Evolutionary conservation across 2,888 invertebrate genomes (phyloP).

Genomic region (Labia minor): DNA sequence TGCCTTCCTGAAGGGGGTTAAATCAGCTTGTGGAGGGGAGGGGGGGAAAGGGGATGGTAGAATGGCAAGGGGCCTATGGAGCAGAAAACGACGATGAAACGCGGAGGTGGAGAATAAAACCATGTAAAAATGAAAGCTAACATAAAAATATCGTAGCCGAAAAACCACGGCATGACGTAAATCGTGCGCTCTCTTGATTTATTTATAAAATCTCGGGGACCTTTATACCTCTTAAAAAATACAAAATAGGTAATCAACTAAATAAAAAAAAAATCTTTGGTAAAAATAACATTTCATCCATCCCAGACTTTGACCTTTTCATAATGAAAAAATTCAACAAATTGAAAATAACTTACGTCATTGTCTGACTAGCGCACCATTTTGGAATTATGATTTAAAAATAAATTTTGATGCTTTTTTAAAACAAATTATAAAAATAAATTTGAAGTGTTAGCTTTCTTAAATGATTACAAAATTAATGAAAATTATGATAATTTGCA

Average conservation of each 20-base stretch:
- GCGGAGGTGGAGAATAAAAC: constrained; percentile 3
- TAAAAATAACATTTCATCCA: background rate
- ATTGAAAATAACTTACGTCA: background rate
- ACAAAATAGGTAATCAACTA: background rate
- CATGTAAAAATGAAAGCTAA: background rate
- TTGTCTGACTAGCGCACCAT: too few species aligned
- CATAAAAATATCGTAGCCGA: constrained; percentile 7
- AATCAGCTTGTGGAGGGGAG: background rate
- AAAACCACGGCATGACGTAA: constrained; percentile 2
- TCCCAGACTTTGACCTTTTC: background rate
- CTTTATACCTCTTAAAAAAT: background rate
- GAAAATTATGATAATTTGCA: too few species aligned
- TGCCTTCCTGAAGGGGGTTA: background rate
- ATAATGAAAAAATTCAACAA: background rate
- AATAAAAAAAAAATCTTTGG: background rate
- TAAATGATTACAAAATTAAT: too few species aligned
- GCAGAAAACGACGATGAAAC: background rate
- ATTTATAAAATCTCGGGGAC: background rate
- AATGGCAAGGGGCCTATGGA: background rate
- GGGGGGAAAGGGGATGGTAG: background rate
- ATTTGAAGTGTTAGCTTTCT: too few species aligned
- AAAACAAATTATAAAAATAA: background rate
- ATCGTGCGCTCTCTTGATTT: background rate
- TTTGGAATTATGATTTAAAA: too few species aligned
- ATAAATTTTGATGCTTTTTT: too few species aligned